Percentiles rank a stretch among this genome's conserved stretches.
phyloP scores from a whole-genome alignment of 2,113 vertebrate genomes.

The Fregetta grallaria region DNA sequence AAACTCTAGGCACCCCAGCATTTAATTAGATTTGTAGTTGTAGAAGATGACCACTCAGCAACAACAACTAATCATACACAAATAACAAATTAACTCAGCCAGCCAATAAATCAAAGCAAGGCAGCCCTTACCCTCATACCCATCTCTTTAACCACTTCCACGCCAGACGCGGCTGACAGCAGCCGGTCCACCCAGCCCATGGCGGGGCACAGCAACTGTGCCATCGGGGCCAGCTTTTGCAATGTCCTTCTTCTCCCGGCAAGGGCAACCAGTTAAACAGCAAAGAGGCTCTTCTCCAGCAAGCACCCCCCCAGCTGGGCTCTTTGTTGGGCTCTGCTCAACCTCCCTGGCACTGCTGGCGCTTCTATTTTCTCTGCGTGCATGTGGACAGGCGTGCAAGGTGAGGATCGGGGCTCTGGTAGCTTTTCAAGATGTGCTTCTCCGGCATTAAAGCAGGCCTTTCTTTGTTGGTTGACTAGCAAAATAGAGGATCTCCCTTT shows the following conservation, averaged over 20 bases:
- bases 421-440: neutral
- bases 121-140: neutral
- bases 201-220: neutral
- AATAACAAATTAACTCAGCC: constrained; percentile 34
- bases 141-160: neutral
- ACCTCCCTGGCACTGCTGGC: neutral
- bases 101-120: neutral
- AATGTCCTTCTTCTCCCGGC: too few relatives aligned
- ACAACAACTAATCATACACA: neutral
- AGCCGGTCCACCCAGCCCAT: neutral
- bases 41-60: constrained; percentile 33
- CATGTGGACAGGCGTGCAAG: fast-evolving
- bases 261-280: neutral
- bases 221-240: neutral
- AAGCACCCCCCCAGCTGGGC: neutral
- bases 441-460: neutral
- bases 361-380: neutral
- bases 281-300: neutral
- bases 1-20: neutral
- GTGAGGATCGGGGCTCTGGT: fast-evolving
- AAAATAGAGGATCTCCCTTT: neutral
- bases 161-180: fast-evolving
- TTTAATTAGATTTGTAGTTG: neutral
- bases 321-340: neutral
- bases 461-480: neutral